These are phyloP conservation scores for Aphodius sticticus DNA, from an alignment of 2,888 invertebrate species.

Conservation along the genomic window DNA sequence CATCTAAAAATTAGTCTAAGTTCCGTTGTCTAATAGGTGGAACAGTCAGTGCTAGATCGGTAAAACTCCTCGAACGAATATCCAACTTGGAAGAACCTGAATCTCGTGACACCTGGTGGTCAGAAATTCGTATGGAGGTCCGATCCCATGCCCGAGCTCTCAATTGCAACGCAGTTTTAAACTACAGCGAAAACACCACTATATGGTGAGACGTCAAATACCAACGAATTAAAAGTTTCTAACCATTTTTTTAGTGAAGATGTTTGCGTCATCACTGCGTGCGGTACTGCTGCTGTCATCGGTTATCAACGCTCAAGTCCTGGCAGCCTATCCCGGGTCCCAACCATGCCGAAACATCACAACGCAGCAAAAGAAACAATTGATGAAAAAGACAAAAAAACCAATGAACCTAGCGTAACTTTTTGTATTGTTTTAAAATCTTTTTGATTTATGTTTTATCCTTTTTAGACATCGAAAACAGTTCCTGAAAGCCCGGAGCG, in stretches of 20 bases:
- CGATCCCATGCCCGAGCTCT: slow-evolving; percentile 91
- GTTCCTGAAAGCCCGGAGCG: slow-evolving; percentile 58
- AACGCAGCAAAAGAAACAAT: slow-evolving; percentile 22
- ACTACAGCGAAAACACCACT: slow-evolving; percentile 90
- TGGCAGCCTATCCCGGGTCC: slow-evolving; percentile 48
- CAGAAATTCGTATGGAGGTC: slow-evolving; percentile 93
- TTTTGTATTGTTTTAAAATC: not conserved
- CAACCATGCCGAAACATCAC: slow-evolving; percentile 45
- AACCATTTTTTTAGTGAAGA: slow-evolving; percentile 77
- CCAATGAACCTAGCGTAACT: slow-evolving; percentile 13
- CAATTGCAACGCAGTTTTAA: slow-evolving; percentile 93
- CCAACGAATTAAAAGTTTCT: not conserved
- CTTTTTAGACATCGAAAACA: slow-evolving; percentile 19
- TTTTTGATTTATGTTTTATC: too few species aligned
- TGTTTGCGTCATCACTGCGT: slow-evolving; percentile 92
- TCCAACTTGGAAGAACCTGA: slow-evolving; percentile 90
- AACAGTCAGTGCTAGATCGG: slow-evolving; percentile 84
- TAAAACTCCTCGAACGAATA: slow-evolving; percentile 82
- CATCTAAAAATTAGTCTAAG: not conserved
- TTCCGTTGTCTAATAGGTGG: slow-evolving; percentile 66
- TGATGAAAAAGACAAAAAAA: slow-evolving; percentile 58
- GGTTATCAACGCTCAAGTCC: slow-evolving; percentile 64
- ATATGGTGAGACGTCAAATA: slow-evolving; percentile 75
- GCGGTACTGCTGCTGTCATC: slow-evolving; percentile 91
- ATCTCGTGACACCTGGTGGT: slow-evolving; percentile 96